These are phyloP conservation scores for Xiphydria camelus DNA, from an alignment of 2,888 invertebrate genomes.

Conservation along the genomic window DNA sequence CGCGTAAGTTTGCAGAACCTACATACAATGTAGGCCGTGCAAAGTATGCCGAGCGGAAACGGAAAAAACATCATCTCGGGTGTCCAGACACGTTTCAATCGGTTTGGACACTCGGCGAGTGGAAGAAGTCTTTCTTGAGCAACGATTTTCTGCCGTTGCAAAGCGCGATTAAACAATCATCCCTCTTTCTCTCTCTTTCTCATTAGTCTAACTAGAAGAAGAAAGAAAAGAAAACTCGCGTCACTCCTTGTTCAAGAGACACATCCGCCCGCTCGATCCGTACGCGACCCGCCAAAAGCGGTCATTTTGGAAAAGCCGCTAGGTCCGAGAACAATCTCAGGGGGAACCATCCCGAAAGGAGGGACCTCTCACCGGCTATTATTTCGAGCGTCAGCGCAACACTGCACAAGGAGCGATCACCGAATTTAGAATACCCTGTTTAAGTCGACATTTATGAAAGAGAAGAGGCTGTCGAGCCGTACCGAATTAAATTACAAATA, in stretches of 20 bases:
- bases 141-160: conserved; percentile 7
- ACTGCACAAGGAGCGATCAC: too few relatives aligned
- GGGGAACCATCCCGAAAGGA: too few relatives aligned
- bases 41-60: too few relatives aligned
- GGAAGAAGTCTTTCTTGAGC: too few relatives aligned
- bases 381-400: too few relatives aligned
- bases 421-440: conserved; percentile 45
- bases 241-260: conserved; percentile 3
- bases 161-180: conserved; percentile 6
- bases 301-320: conserved; percentile 50
- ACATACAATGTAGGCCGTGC: conserved; percentile 44
- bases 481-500: too few relatives aligned
- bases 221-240: conserved; percentile 1
- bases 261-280: conserved; percentile 50
- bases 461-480: neutral
- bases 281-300: conserved; percentile 51
- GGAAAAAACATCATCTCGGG: too few relatives aligned
- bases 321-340: conserved; percentile 48
- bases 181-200: neutral
- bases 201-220: conserved; percentile 5
- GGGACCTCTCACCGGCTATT: conserved; percentile 13
- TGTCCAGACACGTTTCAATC: too few relatives aligned
- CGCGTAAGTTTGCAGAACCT: conserved; percentile 38
- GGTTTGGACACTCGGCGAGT: too few relatives aligned
- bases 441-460: conserved; percentile 26